Conservation (phyloP, 2,888 invertebrate genomes). For the Hemithea aestivaria region DNA sequence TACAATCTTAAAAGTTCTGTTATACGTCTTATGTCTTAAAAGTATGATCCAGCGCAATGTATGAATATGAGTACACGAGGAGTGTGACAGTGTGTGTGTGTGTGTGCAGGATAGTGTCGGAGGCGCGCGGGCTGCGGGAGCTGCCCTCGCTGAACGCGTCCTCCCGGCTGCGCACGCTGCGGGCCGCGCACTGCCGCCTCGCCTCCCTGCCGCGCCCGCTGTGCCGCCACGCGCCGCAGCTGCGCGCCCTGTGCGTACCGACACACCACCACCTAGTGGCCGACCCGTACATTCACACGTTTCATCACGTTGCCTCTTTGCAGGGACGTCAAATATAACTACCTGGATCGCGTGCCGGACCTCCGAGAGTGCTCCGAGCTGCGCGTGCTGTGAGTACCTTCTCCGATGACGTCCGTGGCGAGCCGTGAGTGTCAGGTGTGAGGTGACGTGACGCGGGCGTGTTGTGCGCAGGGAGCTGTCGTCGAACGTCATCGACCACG, state of each 20-base stretch:
- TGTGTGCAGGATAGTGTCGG: conserved; percentile 87
- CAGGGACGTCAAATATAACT: conserved; percentile 93
- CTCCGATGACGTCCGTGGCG: too few relatives aligned
- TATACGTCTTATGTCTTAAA: too few relatives aligned
- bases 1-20: too few relatives aligned
- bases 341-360: conserved; percentile 85
- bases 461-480: conserved; percentile 82
- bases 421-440: neutral
- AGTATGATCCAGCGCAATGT: too few relatives aligned
- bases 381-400: conserved; percentile 87
- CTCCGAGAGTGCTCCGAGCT: conserved; percentile 89
- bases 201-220: conserved; percentile 84
- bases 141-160: conserved; percentile 93
- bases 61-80: neutral
- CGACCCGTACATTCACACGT: neutral
- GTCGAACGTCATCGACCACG: conserved; percentile 86
- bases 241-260: conserved; percentile 90
- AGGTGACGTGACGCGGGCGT: neutral
- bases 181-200: conserved; percentile 90
- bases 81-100: conserved; percentile 18
- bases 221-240: conserved; percentile 87
- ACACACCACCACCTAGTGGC: neutral
- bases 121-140: conserved; percentile 86
- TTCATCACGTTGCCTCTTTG: conserved; percentile 30
- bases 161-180: conserved; percentile 86